These are phyloP conservation scores for Athene cunicularia DNA, from an alignment of 2,113 vertebrate genomes.

Conservation along the genomic window DNA sequence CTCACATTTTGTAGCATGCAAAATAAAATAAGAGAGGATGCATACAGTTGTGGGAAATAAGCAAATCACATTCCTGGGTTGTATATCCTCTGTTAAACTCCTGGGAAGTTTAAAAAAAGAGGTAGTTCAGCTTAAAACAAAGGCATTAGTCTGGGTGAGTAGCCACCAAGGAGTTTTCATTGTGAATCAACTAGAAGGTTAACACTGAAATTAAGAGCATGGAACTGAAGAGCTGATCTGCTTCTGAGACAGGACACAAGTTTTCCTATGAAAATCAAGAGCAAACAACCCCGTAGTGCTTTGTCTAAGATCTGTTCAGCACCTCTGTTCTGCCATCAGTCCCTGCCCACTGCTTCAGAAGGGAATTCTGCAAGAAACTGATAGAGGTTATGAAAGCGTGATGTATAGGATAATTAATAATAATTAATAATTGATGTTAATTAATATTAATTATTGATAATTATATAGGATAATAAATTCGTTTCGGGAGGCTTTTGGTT, in stretches of 20 bases:
- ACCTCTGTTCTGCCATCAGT: neutral
- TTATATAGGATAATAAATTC: no score
- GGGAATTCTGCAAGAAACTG: neutral
- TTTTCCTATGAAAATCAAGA: neutral
- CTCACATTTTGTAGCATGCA: neutral
- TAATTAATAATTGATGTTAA: no score
- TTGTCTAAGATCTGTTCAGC: neutral
- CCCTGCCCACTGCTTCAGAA: neutral
- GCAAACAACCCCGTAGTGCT: neutral
- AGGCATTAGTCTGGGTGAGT: neutral
- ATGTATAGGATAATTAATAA: no score
- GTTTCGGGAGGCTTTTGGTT: neutral
- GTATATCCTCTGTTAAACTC: neutral
- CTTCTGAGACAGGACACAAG: neutral
- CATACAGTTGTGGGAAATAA: neutral
- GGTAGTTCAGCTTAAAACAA: neutral
- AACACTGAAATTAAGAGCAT: neutral
- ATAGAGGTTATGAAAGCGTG: neutral
- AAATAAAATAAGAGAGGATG: fast-evolving
- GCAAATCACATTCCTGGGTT: fast-evolving
- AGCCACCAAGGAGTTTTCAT: neutral
- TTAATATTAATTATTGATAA: no score
- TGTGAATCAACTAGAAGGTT: neutral
- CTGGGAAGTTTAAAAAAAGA: neutral
- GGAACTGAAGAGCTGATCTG: neutral